Evolutionary conservation across 2,797 vertebrate species (phyloP), one percentile per base, ranked within the genome.

Genomic region (Mastacembelus armatus): DNA sequence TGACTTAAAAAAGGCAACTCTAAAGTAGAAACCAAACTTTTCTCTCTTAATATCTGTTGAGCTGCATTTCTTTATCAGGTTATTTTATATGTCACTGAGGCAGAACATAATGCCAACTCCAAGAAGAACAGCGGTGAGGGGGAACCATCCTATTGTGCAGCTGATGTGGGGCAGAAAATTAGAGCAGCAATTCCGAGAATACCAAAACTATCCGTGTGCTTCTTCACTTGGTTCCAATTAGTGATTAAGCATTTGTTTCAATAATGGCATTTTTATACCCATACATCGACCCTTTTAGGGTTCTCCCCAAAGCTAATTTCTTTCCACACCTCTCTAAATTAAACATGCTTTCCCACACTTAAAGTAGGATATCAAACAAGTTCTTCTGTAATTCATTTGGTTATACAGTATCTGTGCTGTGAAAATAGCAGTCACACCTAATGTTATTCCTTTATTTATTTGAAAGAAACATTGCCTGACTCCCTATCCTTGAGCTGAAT

Each of bases 101-200:
- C 71, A 54, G 43, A 45, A 51, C 5, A 1, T 24, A 18, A n/a
- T 30, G 36, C 49, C 42, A 63, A 64, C 27, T 67, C 43, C 15
- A 30, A 50, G 36, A 26, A 60, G 58, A 63, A 47, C 24, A 16
- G 62, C 65, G 72, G 49, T 63, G 50, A 57, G 62, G 57, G 83
- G 67, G 52, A 39, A 74, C 81, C 86, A 79, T 90, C 80, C 87
- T 57, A 89, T 94, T 95, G 91, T 94, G 60, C 74, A 39, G 68
- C 74, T 84, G 85, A 94, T 93, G 86, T 94, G 88, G 92, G 90
- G 92, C 90, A 60, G 91, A 94, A 94, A 94, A 94, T 51, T 63
- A 86, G 88, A 88, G 79, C 91, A 91, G 74, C 60, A 70, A 93
- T 88, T 81, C 75, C 79, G 82, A 78, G 85, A 92, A 93, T 77